Conservation (phyloP, 2,888 invertebrate genomes). For the Chesias legatella region DNA sequence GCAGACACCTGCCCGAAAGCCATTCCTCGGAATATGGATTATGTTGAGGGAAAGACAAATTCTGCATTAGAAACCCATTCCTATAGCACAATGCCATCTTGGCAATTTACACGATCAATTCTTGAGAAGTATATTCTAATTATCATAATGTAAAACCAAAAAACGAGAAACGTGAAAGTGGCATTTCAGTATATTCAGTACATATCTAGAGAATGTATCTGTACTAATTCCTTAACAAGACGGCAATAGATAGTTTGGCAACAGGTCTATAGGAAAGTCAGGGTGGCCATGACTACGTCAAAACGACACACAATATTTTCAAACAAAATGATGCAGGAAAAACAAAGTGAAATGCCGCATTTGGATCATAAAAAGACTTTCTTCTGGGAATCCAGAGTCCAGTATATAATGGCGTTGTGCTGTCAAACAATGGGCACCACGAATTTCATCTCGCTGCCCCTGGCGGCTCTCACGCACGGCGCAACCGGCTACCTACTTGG, state of each 20-base stretch:
- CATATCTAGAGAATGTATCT: too few relatives aligned
- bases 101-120: too few relatives aligned
- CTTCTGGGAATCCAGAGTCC: constrained; percentile 33
- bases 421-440: constrained; percentile 45
- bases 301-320: not conserved
- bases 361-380: constrained; percentile 16
- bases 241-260: too few relatives aligned
- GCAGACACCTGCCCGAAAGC: constrained; percentile 46
- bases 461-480: constrained; percentile 41
- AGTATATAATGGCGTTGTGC: constrained; percentile 42
- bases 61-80: too few relatives aligned
- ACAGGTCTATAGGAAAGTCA: not conserved
- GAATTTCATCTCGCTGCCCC: constrained; percentile 41
- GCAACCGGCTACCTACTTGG: constrained; percentile 44
- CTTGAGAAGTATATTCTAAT: too few relatives aligned
- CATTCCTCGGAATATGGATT: constrained; percentile 27
- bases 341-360: constrained; percentile 13
- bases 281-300: constrained; percentile 1
- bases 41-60: constrained; percentile 26
- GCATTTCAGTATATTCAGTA: too few relatives aligned
- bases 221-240: too few relatives aligned
- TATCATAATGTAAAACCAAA: too few relatives aligned
- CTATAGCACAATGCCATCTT: too few relatives aligned
- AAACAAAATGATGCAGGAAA: not conserved
- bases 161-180: too few relatives aligned